Evolutionary conservation across 2,888 invertebrate genomes (phyloP).

Genomic region (Byasa hedistus): DNA sequence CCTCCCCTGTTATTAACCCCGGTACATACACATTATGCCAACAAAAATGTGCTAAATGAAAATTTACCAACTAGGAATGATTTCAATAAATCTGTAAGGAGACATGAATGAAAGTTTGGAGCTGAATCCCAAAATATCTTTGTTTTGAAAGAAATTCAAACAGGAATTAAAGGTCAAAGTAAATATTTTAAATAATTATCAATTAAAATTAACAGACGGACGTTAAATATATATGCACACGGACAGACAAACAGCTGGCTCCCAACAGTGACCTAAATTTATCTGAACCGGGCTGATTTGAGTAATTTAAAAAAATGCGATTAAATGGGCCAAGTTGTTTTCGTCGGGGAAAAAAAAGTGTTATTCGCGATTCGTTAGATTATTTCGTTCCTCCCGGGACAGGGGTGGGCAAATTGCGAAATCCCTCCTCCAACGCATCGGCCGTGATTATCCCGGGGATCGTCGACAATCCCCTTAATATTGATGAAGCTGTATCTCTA

Average conservation of each 20-base stretch:
- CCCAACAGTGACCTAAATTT: not conserved
- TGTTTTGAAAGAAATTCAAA: too few species aligned
- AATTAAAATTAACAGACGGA: too few species aligned
- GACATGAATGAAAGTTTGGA: too few species aligned
- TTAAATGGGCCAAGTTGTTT: conserved; percentile 33
- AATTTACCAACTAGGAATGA: too few species aligned
- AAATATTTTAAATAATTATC: too few species aligned
- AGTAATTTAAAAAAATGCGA: conserved; percentile 24
- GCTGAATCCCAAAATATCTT: too few species aligned
- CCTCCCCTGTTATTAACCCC: not conserved
- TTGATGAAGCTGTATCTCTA: conserved; percentile 46
- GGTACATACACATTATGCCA: too few species aligned
- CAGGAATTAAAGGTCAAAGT: too few species aligned
- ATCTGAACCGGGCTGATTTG: not conserved
- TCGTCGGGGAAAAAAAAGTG: conserved; percentile 40
- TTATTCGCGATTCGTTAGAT: conserved; percentile 49
- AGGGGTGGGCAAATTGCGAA: conserved; percentile 36
- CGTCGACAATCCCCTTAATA: conserved; percentile 44
- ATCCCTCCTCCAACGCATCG: conserved; percentile 33
- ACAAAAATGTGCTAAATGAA: too few species aligned
- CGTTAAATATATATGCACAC: too few species aligned
- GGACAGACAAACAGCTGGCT: too few species aligned
- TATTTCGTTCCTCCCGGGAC: conserved; percentile 48
- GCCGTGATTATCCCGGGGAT: conserved; percentile 43
- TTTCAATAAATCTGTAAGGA: too few species aligned